Conservation (phyloP, 1,140 invertebrate species). For the Oryctes rhinoceros region DNA sequence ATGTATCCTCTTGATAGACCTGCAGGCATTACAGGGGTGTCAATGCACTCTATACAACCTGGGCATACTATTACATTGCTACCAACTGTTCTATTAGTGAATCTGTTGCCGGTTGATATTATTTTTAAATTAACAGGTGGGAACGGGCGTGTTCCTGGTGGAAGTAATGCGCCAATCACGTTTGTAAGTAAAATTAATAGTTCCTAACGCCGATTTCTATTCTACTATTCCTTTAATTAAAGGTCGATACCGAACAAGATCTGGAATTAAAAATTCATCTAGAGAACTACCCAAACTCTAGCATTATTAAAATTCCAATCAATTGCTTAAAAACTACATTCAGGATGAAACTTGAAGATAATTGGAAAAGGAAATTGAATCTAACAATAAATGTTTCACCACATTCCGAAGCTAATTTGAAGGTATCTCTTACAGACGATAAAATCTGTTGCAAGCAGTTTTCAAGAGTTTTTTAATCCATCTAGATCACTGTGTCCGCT, state of each 20-base stretch:
- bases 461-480: conserved; percentile 48
- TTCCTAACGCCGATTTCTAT: neutral
- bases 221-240: neutral
- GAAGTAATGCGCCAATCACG: conserved; percentile 52
- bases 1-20: conserved; percentile 77
- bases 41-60: conserved; percentile 66
- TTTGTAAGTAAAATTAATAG: conserved; percentile 47
- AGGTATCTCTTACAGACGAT: conserved; percentile 39
- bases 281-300: conserved; percentile 82
- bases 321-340: conserved; percentile 61
- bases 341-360: conserved; percentile 74
- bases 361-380: conserved; percentile 74
- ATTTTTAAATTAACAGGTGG: conserved; percentile 65
- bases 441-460: neutral
- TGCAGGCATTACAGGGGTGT: conserved; percentile 32
- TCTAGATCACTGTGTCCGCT: conserved; percentile 81
- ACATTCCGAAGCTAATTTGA: conserved; percentile 59
- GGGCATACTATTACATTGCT: conserved; percentile 87
- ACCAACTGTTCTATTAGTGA: conserved; percentile 82
- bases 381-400: conserved; percentile 67
- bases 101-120: conserved; percentile 80
- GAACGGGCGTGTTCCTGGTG: conserved; percentile 70
- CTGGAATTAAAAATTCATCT: conserved; percentile 78
- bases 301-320: conserved; percentile 66
- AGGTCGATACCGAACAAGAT: conserved; percentile 73